Conservation (phyloP, 2,113 vertebrate genomes). For the Hippocampus comes region DNA sequence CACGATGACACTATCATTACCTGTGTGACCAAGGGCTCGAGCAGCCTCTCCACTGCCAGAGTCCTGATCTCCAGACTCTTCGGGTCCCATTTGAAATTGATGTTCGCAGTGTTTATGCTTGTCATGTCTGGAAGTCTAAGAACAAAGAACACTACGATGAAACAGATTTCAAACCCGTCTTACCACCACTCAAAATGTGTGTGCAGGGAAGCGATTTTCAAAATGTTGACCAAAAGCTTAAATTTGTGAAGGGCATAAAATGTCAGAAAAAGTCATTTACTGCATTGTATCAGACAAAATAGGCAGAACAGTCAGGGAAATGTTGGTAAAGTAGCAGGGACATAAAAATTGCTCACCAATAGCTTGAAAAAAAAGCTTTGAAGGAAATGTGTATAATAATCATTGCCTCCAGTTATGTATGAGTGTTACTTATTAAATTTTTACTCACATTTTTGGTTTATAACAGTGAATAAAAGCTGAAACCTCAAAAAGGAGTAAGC, state of each 20-base stretch:
- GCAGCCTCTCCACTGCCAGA: constrained; percentile 90
- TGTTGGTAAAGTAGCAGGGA: constrained; percentile 20
- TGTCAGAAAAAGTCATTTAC: constrained; percentile 1
- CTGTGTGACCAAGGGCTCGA: constrained; percentile 97
- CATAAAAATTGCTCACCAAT: neutral
- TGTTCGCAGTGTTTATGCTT: constrained; percentile 85
- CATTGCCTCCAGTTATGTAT: neutral
- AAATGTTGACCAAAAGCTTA: constrained; percentile 14
- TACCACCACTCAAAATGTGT: neutral
- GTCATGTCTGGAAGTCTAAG: constrained; percentile 74
- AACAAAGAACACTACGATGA: neutral
- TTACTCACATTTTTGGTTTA: too few species aligned
- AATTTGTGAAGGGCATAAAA: constrained; percentile 18
- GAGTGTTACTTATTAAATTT: neutral
- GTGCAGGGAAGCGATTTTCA: neutral
- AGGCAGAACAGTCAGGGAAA: constrained; percentile 54
- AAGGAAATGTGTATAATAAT: constrained; percentile 5
- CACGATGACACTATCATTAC: constrained; percentile 58
- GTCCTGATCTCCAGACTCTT: constrained; percentile 98
- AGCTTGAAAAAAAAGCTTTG: constrained; percentile 24
- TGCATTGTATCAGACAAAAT: constrained; percentile 58
- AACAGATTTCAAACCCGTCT: neutral
- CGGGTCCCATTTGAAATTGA: constrained; percentile 99
- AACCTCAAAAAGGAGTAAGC: too few species aligned
- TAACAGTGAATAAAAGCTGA: neutral